Evolutionary conservation across 1,140 invertebrate species (phyloP).

Genomic region (Drosophila melanica): DNA sequence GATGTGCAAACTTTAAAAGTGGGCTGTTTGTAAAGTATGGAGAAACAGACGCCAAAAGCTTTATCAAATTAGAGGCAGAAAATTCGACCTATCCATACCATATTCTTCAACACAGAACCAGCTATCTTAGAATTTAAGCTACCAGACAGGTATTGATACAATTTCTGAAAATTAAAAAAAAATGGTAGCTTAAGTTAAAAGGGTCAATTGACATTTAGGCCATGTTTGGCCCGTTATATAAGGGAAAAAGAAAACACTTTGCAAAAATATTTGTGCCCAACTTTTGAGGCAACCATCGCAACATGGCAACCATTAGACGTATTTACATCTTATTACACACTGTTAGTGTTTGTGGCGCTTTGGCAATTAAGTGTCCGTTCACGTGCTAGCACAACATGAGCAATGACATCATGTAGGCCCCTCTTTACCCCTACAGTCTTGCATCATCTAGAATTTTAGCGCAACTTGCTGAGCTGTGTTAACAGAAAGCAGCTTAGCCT

Average conservation of each 20-base stretch:
- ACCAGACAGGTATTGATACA: too few relatives aligned
- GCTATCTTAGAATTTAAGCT: too few relatives aligned
- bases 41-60: too few relatives aligned
- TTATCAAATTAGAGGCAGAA: too few relatives aligned
- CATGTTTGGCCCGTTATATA: too few relatives aligned
- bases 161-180: too few relatives aligned
- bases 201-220: too few relatives aligned
- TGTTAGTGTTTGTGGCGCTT: conserved; percentile 48
- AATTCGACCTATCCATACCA: too few relatives aligned
- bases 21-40: conserved; percentile 25
- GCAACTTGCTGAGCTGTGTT: background rate
- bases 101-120: too few relatives aligned
- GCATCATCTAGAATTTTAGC: conserved; percentile 12
- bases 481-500: conserved; percentile 12
- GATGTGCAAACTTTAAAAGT: conserved; percentile 17
- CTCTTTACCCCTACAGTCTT: conserved; percentile 3
- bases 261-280: background rate
- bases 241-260: too few relatives aligned
- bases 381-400: conserved; percentile 55
- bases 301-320: conserved; percentile 36
- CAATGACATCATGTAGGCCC: conserved; percentile 62
- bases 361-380: conserved; percentile 72
- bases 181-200: too few relatives aligned
- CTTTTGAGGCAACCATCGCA: conserved; percentile 21
- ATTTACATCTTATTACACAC: conserved; percentile 52